Conservation (phyloP, 2,888 invertebrate species). For the Sepiola atlantica region DNA sequence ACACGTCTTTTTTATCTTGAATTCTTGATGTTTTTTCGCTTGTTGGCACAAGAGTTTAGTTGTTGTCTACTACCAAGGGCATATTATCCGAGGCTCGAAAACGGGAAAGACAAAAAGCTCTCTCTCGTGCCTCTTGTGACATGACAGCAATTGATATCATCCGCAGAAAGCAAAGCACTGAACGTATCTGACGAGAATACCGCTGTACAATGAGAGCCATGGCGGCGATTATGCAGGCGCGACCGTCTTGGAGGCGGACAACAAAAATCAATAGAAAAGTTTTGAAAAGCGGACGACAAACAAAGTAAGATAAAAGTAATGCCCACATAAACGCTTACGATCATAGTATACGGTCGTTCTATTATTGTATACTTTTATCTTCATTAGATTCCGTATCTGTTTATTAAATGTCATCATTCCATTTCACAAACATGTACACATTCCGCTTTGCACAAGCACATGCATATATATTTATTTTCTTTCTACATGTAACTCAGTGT, state of each 20-base stretch:
- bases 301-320: neutral
- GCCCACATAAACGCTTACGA: neutral
- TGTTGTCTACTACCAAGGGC: constrained; percentile 2
- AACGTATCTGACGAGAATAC: neutral
- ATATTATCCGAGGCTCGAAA: neutral
- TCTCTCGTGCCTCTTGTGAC: neutral
- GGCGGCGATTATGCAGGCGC: neutral
- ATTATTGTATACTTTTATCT: neutral
- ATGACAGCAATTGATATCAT: neutral
- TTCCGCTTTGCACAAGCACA: too few relatives aligned
- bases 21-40: neutral
- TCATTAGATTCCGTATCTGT: neutral
- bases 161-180: neutral
- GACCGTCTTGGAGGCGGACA: neutral
- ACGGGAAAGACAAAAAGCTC: neutral
- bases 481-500: too few relatives aligned
- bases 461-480: too few relatives aligned
- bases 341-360: neutral
- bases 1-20: neutral
- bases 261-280: neutral
- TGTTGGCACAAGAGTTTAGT: neutral
- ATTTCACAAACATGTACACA: too few relatives aligned
- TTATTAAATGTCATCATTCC: neutral
- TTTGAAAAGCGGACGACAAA: neutral
- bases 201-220: neutral